Evolutionary conservation across 1,140 invertebrate species (phyloP).

Genomic region (Euschistus heros): DNA sequence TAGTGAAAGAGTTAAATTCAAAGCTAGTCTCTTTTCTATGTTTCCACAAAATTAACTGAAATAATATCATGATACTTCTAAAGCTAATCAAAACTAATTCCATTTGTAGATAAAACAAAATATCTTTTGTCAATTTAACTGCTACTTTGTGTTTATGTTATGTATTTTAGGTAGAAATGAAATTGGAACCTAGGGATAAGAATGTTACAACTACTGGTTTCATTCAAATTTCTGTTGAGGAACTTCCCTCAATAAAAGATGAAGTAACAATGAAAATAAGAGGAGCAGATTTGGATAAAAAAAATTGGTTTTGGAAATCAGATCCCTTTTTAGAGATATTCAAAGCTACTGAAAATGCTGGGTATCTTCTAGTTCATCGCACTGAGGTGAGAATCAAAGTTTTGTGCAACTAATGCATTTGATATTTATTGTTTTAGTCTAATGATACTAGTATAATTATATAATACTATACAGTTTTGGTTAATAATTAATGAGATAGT

Average conservation of each 20-base stretch:
- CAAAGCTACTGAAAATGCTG: constrained; percentile 39
- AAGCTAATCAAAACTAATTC: no score
- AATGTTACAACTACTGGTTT: constrained; percentile 30
- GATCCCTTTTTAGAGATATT: constrained; percentile 47
- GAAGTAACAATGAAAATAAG: constrained; percentile 40
- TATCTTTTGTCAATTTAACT: no score
- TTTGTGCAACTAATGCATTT: no score
- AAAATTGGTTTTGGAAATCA: constrained; percentile 46
- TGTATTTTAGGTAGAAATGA: neutral
- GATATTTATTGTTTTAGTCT: no score
- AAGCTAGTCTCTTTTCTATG: no score
- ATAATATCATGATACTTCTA: no score
- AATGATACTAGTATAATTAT: no score
- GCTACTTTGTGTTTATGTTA: neutral
- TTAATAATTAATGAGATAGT: no score
- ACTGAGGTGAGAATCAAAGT: constrained; percentile 33
- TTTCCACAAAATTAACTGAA: no score
- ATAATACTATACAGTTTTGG: no score
- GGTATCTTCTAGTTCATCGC: constrained; percentile 37
- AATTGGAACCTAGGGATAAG: constrained; percentile 6
- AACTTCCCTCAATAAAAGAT: constrained; percentile 41
- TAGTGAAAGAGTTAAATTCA: no score
- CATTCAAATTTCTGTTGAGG: constrained; percentile 43
- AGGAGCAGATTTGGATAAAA: constrained; percentile 36
- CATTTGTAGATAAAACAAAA: no score